These are phyloP conservation scores for Carduelis carduelis DNA, from an alignment of 2,797 vertebrate species.

Conservation along the genomic window DNA sequence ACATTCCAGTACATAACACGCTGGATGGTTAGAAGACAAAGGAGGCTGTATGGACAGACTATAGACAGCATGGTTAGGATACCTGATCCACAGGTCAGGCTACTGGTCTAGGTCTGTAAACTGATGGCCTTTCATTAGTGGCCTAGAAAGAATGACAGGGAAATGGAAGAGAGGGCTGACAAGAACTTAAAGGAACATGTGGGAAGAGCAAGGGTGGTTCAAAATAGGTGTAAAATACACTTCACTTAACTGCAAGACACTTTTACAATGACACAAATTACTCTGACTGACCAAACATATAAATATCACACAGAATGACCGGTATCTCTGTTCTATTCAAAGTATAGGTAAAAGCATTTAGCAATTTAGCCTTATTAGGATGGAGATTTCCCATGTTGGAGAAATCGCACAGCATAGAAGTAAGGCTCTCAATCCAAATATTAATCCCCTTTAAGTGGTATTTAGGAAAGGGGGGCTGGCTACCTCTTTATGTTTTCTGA, in stretches of 20 bases:
- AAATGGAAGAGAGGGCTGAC: not conserved
- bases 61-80: not conserved
- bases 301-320: not conserved
- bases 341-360: not conserved
- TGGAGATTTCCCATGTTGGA: not conserved
- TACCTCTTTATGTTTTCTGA: not conserved
- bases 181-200: not conserved
- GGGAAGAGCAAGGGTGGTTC: not conserved
- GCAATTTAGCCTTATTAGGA: not conserved
- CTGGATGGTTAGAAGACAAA: not conserved
- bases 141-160: not conserved
- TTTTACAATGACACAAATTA: not conserved
- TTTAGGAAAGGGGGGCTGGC: rapidly evolving
- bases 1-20: rapidly evolving
- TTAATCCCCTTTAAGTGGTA: not conserved
- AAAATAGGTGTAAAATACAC: not conserved
- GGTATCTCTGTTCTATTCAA: not conserved
- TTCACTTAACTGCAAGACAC: not conserved
- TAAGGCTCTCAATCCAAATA: not conserved
- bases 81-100: not conserved
- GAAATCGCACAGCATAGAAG: not conserved
- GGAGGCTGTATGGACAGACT: not conserved
- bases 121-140: not conserved
- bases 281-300: not conserved
- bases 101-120: not conserved